Evolutionary conservation across 2,888 invertebrate species (phyloP), one percentile per base, ranked within the genome.

Genomic region (Tetragonisca angustula): DNA sequence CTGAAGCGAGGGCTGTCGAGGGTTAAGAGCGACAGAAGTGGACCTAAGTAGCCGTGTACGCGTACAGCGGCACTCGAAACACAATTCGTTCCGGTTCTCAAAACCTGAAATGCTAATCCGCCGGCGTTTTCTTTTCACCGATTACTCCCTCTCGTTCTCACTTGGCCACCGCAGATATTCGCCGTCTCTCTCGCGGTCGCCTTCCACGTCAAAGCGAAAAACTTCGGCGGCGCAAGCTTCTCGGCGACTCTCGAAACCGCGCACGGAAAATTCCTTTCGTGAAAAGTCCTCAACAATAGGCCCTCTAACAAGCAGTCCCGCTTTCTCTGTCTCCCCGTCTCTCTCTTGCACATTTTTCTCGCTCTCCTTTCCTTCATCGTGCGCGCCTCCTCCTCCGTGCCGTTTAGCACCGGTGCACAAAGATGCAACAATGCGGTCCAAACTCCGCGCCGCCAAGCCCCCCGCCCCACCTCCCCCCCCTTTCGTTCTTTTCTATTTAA

Each of bases 381-480:
- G 36, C 67, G 36, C 67, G 56, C 70, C 73, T 78, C 64, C 67
- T 72, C 87, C 65, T 76, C 86, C 6, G 36, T 90, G 92, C 89
- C 93, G 93, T 94, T 94, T 94, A 94, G 92, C 92, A 91, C 93
- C 90, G 90, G 73, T 84, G 91, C 90, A 93, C 93, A 93, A 94
- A 92, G 90, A 90, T 90, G 87, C 88, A 86, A 89, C 85, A 89
- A 88, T 76, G 76, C 86, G 88, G 89, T 84, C 78, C 85, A 54
- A 90, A 81, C 87, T 88, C 75, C 69, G 78, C 79, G 79, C 79
- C 75, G 83, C 81, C 43, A 43, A 43, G 43, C 43, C 9, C 43
- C 5, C 36, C n/a, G n/a, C n/a, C n/a, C n/a, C n/a, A n/a, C 4
- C 32, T 32, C 32, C 32, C 32, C 32, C 32, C 1, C 36, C 43